Evolutionary conservation across 2,888 invertebrate genomes (phyloP).

Genomic region (Scrobipalpa costella): DNA sequence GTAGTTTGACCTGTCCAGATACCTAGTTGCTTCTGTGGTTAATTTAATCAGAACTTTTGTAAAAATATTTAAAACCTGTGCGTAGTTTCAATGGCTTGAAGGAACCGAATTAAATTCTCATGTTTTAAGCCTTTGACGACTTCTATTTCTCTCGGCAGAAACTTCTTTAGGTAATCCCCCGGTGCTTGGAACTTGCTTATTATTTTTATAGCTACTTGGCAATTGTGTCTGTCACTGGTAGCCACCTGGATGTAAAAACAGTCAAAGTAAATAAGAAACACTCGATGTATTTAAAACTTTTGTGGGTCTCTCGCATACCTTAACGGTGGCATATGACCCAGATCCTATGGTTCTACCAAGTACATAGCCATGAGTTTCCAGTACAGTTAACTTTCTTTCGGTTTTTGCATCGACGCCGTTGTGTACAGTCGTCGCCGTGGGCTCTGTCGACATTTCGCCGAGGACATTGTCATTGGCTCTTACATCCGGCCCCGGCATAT

Average conservation of each 20-base stretch:
- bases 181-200: slow-evolving; percentile 91
- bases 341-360: slow-evolving; percentile 88
- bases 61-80: slow-evolving; percentile 82
- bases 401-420: slow-evolving; percentile 68
- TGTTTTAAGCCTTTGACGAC: slow-evolving; percentile 91
- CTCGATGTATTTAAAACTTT: background rate
- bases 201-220: slow-evolving; percentile 90
- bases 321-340: slow-evolving; percentile 92
- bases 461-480: slow-evolving; percentile 76
- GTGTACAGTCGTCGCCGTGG: slow-evolving; percentile 69
- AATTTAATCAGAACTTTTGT: background rate
- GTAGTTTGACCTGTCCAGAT: background rate
- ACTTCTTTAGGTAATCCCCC: slow-evolving; percentile 89
- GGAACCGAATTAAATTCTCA: slow-evolving; percentile 88
- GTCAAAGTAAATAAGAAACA: background rate
- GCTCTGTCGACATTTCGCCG: slow-evolving; percentile 75
- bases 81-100: slow-evolving; percentile 92
- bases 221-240: slow-evolving; percentile 86
- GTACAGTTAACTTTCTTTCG: slow-evolving; percentile 82
- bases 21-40: background rate
- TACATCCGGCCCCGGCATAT: slow-evolving; percentile 79
- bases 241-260: slow-evolving; percentile 79
- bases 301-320: slow-evolving; percentile 68
- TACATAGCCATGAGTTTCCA: slow-evolving; percentile 89
- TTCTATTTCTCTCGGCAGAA: slow-evolving; percentile 90